Base-by-base conservation (phyloP, 2,888 invertebrate genomes). In the Aelia acuminata region DNA sequence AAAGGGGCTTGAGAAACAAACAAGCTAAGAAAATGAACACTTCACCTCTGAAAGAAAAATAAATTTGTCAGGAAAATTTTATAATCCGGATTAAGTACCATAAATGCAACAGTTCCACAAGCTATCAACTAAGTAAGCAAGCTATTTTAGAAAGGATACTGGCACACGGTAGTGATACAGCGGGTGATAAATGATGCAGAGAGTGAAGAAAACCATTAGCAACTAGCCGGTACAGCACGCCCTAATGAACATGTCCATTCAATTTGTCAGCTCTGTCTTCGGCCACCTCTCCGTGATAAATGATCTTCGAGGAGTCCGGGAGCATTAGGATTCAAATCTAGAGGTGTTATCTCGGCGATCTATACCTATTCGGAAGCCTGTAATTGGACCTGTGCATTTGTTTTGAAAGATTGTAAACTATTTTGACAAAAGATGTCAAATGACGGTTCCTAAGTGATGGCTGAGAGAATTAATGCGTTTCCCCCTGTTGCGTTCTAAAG, bases 161-260 rank as follows among this genome's bases (percentile, higher is more conserved):
- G 15, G 20, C 22, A n/a, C 18, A 26, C 15, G 13, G 75, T 22
- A 43, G 39, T 39, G 20, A 8, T n/a, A 10, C 2, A 11, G 75
- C 39, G 75, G 22, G 75, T 75, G 75, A 75, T 75, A 75, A 75
- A 75, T 75, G 75, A 75, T 75, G 39, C 11, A 39, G 22, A 1
- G 75, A 75, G 39, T 22, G 22, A 75, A 20, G 75, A 75, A n/a
- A 43, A 75, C 43, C 75, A 75, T 75, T 75, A 75, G 75, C 39
- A 20, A 4, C 22, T 7, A 43, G 22, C 75, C 39, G 39, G 75
- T 75, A 75, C 39, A 20, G 75, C 75, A 75, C 75, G 35, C 22
- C 20, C 75, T 75, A 39, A 75, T 75, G 75, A 75, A 39, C 43
- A 26, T 75, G 75, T 75, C 75, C 2, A 39, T 22, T 43, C 75